phyloP scores from a whole-genome alignment of 1,140 invertebrate species.

The Ostrea denselamellosa region DNA sequence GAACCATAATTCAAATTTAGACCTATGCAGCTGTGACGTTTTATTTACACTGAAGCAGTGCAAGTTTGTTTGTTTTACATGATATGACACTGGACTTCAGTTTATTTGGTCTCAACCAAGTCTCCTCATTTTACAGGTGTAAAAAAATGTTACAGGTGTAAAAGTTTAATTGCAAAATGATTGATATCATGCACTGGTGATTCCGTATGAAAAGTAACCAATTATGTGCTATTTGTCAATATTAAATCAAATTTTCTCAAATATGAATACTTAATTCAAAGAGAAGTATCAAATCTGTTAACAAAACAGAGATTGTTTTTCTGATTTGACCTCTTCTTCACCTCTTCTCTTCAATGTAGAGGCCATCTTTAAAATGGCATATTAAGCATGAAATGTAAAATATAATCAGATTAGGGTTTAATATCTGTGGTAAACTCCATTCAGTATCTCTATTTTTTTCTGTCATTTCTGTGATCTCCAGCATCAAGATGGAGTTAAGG shows the following conservation, averaged over 20 bases:
- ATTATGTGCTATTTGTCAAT: conserved; percentile 9
- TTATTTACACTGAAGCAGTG: too few relatives aligned
- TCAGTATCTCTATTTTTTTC: not conserved
- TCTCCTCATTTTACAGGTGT: too few relatives aligned
- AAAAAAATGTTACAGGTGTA: not conserved
- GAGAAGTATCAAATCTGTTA: not conserved
- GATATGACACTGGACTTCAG: too few relatives aligned
- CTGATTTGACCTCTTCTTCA: not conserved
- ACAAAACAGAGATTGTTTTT: not conserved
- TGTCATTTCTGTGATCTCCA: not conserved
- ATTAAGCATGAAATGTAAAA: conserved; percentile 33
- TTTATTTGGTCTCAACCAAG: too few relatives aligned
- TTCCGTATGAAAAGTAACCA: not conserved
- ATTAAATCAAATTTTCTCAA: conserved; percentile 17
- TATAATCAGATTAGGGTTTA: conserved; percentile 2
- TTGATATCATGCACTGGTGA: not conserved
- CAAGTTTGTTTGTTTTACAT: too few relatives aligned
- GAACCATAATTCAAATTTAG: too few relatives aligned
- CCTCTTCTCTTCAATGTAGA: not conserved
- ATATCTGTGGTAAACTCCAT: not conserved
- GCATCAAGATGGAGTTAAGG: not conserved
- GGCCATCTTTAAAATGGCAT: conserved; percentile 21
- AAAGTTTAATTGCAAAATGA: not conserved
- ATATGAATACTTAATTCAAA: not conserved
- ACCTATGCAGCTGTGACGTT: too few relatives aligned